Base-by-base conservation (phyloP, 2,113 vertebrate species). In the Albula glossodonta region DNA sequence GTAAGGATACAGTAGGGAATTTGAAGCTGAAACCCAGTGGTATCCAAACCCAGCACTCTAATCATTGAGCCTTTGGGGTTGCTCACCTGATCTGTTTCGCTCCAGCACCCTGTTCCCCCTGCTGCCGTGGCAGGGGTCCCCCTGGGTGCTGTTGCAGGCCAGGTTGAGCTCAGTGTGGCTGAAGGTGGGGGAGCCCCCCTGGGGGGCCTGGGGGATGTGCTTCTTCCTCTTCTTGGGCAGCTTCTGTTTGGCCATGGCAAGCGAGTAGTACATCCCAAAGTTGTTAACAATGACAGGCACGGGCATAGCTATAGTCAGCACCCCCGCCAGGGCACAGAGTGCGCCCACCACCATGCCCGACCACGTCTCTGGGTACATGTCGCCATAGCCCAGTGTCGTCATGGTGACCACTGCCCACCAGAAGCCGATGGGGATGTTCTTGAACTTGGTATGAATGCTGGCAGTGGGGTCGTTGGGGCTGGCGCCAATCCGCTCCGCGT, bases 391-490 rank as follows among this genome's bases (percentile, higher is more conserved):
- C 86, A 99, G 91, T 57, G 98, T 99, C 6, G 98, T 99, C 98
- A 99, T 99, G 89, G 98, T 99, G 84, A 99, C 98, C 22, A 99
- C 98, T 0, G 98, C 98, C 98, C 98, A 99, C 98, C 98, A 99
- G 91, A 99, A 99, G 66, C 98, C 98, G 0, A 99, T 99, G 11
- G 98, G 98, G 91, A 99, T 99, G 91, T 99, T 99, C 94, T 99
- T 99, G 93, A 99, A 99, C 89, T 97, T 96, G 0, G 98, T 99
- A 88, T 99, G 98, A 80, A 96, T 89, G 66, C 96, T 97, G 0
- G 97, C 97, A 0, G 97, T 98, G 0, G 98, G 98, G 89, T 99
- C 98, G 4, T 96, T 97, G 49, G 98, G 96, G 84, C 95, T 97
- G 70, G 98, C 98, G 15, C 98, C 98, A 4, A 99, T 97, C 77